Percentiles rank a stretch among this genome's conserved stretches.
phyloP scores from a whole-genome alignment of 2,797 vertebrate species.

The Podarcis siculus region DNA sequence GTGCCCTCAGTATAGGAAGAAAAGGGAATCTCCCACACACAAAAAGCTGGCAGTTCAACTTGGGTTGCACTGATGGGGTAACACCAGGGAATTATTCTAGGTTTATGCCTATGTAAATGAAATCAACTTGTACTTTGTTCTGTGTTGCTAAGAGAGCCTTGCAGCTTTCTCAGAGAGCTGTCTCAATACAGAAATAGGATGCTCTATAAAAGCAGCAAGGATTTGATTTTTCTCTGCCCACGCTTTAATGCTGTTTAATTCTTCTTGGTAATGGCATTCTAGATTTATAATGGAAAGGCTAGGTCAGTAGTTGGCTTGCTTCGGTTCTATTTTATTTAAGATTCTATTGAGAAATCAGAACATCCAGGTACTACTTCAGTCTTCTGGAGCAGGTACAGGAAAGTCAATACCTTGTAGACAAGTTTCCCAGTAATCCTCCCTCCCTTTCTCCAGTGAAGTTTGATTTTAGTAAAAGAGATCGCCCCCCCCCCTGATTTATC shows the following conservation, averaged over 20 bases:
- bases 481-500: neutral
- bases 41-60: neutral
- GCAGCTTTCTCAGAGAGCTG: neutral
- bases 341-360: constrained; percentile 4
- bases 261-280: constrained; percentile 1
- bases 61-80: neutral
- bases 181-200: constrained; percentile 3
- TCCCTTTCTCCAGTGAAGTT: neutral
- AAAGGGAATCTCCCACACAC: neutral
- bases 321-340: neutral
- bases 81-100: neutral
- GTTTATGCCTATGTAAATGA: neutral
- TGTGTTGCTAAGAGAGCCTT: constrained; percentile 11
- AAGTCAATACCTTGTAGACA: neutral
- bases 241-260: neutral
- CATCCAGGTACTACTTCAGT: neutral
- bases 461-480: neutral
- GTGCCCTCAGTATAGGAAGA: neutral
- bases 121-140: constrained; percentile 18
- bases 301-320: neutral
- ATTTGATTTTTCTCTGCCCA: neutral
- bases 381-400: neutral
- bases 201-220: neutral
- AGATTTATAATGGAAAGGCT: neutral
- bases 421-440: neutral